Evolutionary conservation across 2,888 invertebrate genomes (phyloP).

Genomic region (Serrognathus titanus): DNA sequence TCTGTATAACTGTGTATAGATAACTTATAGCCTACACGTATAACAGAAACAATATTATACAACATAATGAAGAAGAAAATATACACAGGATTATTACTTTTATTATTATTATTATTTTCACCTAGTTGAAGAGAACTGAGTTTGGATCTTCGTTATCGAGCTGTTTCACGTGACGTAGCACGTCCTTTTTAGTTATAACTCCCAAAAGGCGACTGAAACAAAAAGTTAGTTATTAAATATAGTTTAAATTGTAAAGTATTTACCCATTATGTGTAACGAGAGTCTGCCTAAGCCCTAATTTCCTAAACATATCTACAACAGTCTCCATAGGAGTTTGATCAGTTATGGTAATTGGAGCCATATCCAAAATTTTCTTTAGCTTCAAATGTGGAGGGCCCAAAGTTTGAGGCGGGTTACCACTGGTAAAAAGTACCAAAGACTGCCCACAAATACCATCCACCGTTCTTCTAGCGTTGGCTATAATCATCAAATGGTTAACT

Average conservation of each 20-base stretch:
- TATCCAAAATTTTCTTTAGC: slow-evolving; percentile 88
- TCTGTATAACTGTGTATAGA: slow-evolving; percentile 3
- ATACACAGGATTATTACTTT: slow-evolving; percentile 6
- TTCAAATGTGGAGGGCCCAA: slow-evolving; percentile 67
- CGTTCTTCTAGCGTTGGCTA: slow-evolving; percentile 80
- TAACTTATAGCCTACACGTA: slow-evolving; percentile 4
- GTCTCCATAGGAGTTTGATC: slow-evolving; percentile 99
- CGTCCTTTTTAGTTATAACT: slow-evolving; percentile 99
- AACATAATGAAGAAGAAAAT: slow-evolving; percentile 17
- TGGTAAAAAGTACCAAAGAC: slow-evolving; percentile 80
- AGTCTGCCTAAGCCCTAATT: slow-evolving; percentile 93
- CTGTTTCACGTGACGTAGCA: slow-evolving; percentile 93
- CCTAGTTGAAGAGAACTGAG: slow-evolving; percentile 82
- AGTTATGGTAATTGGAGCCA: slow-evolving; percentile 98
- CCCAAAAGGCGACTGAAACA: slow-evolving; percentile 83
- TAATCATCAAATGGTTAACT: slow-evolving; percentile 23
- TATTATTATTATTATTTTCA: slow-evolving; percentile 4
- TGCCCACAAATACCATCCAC: slow-evolving; percentile 85
- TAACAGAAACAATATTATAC: slow-evolving; percentile 18
- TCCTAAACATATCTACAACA: slow-evolving; percentile 99
- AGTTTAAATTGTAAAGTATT: too few relatives aligned
- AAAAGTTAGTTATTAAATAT: too few relatives aligned
- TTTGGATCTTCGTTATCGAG: slow-evolving; percentile 96
- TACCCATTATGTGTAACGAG: slow-evolving; percentile 98
- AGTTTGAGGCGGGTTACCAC: slow-evolving; percentile 54